Evolutionary conservation across 2,113 vertebrate species (phyloP).

Genomic region (Donacobius atricapilla): DNA sequence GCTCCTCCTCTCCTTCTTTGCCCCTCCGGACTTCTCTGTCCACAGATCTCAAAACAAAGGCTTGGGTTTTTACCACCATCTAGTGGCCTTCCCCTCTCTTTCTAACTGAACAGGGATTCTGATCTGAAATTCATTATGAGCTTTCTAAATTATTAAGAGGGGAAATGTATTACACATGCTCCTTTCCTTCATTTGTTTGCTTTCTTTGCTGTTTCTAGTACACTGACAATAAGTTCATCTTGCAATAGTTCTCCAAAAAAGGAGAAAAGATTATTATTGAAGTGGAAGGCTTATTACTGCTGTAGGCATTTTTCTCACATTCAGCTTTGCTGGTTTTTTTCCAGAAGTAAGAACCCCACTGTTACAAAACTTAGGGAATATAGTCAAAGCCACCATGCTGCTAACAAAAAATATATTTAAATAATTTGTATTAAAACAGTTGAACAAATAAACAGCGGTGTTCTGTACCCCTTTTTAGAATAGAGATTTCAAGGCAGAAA

Average conservation of each 20-base stretch:
- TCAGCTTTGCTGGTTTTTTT: neutral
- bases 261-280: neutral
- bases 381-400: neutral
- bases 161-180: neutral
- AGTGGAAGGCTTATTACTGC: neutral
- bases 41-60: neutral
- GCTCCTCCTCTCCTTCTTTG: slow-evolving; percentile 48
- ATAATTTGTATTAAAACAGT: neutral
- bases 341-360: neutral
- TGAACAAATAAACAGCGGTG: neutral
- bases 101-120: neutral
- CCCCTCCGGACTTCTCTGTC: neutral
- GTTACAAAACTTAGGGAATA: neutral
- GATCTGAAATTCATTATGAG: neutral
- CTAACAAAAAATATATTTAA: neutral
- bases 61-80: slow-evolving; percentile 56
- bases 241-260: neutral
- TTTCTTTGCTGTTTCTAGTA: neutral
- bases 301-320: neutral
- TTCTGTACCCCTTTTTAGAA: neutral
- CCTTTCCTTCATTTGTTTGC: neutral
- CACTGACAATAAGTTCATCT: neutral
- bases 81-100: slow-evolving; percentile 28
- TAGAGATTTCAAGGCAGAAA: neutral
- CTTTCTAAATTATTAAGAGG: neutral